Conservation (phyloP, 2,888 invertebrate genomes). For the Hipparchia sbordonii region DNA sequence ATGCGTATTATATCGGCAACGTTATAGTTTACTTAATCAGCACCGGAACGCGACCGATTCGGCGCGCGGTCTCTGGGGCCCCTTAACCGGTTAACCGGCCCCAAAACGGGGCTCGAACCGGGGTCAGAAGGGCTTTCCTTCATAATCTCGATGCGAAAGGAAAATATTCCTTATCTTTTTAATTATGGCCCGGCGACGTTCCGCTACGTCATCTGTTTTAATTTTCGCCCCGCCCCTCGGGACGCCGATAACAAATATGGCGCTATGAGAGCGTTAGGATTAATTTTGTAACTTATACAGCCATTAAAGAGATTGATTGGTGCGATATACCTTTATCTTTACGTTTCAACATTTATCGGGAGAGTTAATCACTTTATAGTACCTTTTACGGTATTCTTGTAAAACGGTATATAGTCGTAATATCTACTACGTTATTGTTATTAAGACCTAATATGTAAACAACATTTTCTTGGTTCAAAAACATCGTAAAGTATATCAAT, state of each 20-base stretch:
- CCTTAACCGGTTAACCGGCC: conserved; percentile 73
- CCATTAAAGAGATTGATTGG: conserved; percentile 23
- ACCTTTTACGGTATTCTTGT: neutral
- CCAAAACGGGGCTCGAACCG: conserved; percentile 49
- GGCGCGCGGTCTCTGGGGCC: conserved; percentile 70
- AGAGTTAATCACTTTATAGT: neutral
- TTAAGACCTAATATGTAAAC: too few species aligned
- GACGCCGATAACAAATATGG: conserved; percentile 55
- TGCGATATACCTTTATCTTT: conserved; percentile 3
- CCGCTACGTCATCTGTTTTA: conserved; percentile 79
- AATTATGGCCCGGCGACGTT: conserved; percentile 74
- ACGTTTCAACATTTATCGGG: neutral
- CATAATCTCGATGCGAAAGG: conserved; percentile 58
- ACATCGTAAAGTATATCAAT: too few species aligned
- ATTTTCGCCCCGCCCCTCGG: conserved; percentile 68
- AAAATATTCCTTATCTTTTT: conserved; percentile 83
- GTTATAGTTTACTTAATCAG: conserved; percentile 83
- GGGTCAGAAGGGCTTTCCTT: conserved; percentile 69
- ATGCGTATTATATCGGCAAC: conserved; percentile 60
- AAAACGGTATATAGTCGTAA: too few species aligned
- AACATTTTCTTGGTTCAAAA: too few species aligned
- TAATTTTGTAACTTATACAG: conserved; percentile 39
- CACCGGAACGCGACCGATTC: conserved; percentile 67
- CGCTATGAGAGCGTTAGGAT: conserved; percentile 45
- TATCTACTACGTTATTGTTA: too few species aligned